A percentile compares a stretch with the other conserved stretches of the same genome.
These are phyloP conservation scores for Oreotrochilus melanogaster DNA, from an alignment of 2,113 vertebrate species.

Conservation along the genomic window DNA sequence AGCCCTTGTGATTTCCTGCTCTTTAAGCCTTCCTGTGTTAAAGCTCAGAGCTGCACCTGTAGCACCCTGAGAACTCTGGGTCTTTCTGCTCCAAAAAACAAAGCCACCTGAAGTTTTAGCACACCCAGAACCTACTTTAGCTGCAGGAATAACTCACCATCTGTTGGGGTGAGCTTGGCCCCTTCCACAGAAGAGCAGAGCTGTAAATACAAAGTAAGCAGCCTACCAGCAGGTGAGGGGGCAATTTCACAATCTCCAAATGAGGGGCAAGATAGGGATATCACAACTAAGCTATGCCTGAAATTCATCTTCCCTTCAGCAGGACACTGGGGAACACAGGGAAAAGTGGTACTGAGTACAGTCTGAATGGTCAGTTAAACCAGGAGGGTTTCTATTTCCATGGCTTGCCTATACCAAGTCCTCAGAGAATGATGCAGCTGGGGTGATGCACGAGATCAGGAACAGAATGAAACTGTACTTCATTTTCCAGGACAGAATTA, in stretches of 20 bases:
- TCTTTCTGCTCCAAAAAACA: neutral
- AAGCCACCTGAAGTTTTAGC: neutral
- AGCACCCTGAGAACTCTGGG: neutral
- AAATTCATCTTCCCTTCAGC: neutral
- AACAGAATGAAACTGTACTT: neutral
- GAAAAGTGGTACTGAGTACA: neutral
- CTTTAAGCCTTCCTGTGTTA: neutral
- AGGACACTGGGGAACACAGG: neutral
- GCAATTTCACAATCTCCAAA: neutral
- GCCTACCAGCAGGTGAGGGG: neutral
- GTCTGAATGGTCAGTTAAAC: neutral
- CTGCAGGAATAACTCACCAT: neutral
- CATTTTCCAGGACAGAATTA: neutral
- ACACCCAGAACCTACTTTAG: neutral
- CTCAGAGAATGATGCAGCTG: neutral
- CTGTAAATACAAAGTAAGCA: neutral
- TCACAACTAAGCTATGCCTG: neutral
- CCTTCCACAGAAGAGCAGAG: neutral
- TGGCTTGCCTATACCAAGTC: neutral
- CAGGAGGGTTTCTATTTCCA: neutral
- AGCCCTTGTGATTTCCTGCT: neutral
- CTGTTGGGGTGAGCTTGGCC: neutral
- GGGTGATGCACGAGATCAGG: neutral
- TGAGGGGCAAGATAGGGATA: neutral
- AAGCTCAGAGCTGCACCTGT: neutral